Conservation (phyloP, 2,888 invertebrate species). For the Meiosimyza decipiens region DNA sequence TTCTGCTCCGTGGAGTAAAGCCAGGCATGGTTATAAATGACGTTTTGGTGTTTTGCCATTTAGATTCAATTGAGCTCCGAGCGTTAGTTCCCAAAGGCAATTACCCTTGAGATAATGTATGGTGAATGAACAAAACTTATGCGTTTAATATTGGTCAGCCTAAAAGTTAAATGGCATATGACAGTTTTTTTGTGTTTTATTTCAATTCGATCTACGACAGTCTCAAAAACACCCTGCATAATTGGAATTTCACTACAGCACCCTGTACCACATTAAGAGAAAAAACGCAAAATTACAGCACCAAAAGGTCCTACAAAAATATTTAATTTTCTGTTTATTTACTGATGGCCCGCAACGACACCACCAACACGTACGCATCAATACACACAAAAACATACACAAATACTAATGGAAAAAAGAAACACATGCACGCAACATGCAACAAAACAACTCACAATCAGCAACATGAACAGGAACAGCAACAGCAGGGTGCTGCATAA, state of each 20-base stretch:
- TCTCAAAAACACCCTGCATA: no score
- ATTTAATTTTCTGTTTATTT: constrained; percentile 21
- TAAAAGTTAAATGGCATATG: no score
- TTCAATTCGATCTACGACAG: no score
- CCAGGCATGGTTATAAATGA: no score
- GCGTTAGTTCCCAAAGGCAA: no score
- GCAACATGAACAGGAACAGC: constrained; percentile 15
- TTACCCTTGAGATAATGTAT: no score
- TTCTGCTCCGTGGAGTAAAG: no score
- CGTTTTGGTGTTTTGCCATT: no score
- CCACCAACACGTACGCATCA: background rate
- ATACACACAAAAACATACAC: constrained; percentile 18
- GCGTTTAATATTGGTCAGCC: no score
- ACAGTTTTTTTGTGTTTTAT: no score
- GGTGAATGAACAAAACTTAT: no score
- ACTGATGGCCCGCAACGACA: constrained; percentile 7
- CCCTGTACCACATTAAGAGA: constrained; percentile 1
- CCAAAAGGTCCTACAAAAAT: constrained; percentile 6
- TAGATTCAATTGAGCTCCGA: no score
- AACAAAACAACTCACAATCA: background rate
- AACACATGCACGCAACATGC: background rate
- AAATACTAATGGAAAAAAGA: constrained; percentile 7
- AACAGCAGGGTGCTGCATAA: constrained; percentile 51
- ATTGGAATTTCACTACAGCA: background rate
- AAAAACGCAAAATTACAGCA: background rate